Conservation (phyloP, 2,797 vertebrate species). For the Sebastes jordani region DNA sequence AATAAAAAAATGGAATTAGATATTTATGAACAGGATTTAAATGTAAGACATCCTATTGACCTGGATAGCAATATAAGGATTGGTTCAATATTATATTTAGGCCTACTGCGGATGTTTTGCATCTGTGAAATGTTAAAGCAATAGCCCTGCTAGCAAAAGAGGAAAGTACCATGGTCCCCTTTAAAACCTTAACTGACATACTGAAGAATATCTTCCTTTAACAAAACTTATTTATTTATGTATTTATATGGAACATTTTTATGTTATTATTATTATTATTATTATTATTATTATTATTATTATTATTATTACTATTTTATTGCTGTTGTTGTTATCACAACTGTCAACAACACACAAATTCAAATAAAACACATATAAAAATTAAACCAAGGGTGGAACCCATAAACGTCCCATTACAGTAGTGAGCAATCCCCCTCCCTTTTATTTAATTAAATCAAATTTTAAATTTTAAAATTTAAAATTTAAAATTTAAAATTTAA, state of each 20-base stretch:
- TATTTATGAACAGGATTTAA: not conserved
- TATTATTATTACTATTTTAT: not conserved
- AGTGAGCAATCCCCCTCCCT: no score
- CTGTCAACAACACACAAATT: not conserved
- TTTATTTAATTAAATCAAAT: no score
- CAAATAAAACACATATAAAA: not conserved
- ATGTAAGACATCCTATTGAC: not conserved
- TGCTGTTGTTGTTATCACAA: not conserved
- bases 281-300: not conserved
- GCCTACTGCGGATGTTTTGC: not conserved
- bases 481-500: no score
- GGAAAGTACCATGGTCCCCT: not conserved
- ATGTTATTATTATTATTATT: not conserved
- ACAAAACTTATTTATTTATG: not conserved
- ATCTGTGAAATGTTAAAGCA: not conserved
- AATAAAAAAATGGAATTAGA: no score
- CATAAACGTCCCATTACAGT: no score
- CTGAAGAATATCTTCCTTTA: not conserved
- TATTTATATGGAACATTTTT: not conserved
- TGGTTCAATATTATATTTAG: not conserved
- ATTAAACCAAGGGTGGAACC: no score
- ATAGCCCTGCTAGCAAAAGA: not conserved
- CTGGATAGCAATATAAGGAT: not conserved
- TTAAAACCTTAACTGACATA: not conserved
- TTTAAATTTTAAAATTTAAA: accelerated